Evolutionary conservation across 2,113 vertebrate genomes (phyloP).

Genomic region (Smithornis capensis): DNA sequence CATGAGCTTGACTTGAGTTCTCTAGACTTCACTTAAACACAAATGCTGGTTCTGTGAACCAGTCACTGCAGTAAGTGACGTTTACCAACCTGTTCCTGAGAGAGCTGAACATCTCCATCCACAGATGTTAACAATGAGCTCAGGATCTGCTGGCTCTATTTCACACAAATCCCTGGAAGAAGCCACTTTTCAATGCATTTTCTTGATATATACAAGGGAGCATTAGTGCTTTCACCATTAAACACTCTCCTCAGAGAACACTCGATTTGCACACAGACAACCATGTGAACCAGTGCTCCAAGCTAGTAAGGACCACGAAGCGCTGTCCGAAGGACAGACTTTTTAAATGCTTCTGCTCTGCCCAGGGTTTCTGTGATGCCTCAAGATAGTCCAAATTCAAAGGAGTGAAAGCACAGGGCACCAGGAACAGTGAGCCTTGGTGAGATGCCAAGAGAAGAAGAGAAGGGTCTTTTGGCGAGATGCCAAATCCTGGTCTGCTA

Average conservation of each 20-base stretch:
- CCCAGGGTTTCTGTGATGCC: not conserved
- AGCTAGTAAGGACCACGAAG: not conserved
- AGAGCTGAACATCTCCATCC: not conserved
- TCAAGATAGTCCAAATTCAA: not conserved
- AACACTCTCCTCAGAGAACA: not conserved
- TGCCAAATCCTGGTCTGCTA: not conserved
- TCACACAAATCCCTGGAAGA: not conserved
- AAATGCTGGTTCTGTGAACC: not conserved
- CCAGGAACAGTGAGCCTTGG: not conserved
- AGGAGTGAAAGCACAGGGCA: not conserved
- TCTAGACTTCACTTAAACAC: not conserved
- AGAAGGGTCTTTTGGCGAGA: not conserved
- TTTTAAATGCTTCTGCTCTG: not conserved
- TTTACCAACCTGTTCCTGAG: not conserved
- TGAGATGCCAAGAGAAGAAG: not conserved
- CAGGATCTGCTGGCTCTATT: not conserved
- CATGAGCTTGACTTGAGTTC: not conserved
- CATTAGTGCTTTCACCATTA: not conserved
- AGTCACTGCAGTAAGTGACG: not conserved
- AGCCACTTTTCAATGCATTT: not conserved
- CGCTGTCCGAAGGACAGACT: not conserved
- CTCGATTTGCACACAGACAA: not conserved
- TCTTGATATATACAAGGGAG: not conserved
- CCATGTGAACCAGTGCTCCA: rapidly evolving
- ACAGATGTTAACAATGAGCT: not conserved